Conservation (phyloP, 2,888 invertebrate species). For the Watsonalla binaria region DNA sequence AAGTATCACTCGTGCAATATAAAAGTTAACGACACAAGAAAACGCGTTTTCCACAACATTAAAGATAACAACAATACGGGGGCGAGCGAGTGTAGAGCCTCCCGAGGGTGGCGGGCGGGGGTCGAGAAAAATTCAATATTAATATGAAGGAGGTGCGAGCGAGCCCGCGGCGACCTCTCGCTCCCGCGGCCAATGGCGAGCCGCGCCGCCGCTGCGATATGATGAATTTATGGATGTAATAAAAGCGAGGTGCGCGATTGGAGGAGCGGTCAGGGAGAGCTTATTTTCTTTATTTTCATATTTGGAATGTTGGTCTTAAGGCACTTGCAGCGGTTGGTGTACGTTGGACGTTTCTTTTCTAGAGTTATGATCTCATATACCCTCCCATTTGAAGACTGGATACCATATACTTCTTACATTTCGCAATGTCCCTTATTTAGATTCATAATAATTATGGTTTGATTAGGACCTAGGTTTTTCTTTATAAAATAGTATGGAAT, state of each 20-base stretch:
- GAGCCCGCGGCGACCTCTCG: slow-evolving; percentile 73
- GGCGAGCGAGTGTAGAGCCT: slow-evolving; percentile 77
- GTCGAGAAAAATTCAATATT: slow-evolving; percentile 88
- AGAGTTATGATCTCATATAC: slow-evolving; percentile 23
- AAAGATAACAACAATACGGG: slow-evolving; percentile 80
- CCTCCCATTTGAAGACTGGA: neutral
- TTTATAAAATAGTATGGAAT: too few relatives aligned
- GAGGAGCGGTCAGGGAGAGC: slow-evolving; percentile 76
- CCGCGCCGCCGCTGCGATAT: slow-evolving; percentile 78
- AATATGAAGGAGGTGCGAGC: slow-evolving; percentile 85
- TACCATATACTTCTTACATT: too few relatives aligned
- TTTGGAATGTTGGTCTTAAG: slow-evolving; percentile 69
- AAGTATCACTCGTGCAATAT: slow-evolving; percentile 79
- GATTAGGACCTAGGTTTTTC: too few relatives aligned
- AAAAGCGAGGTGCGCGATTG: slow-evolving; percentile 83
- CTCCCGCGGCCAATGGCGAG: slow-evolving; percentile 78
- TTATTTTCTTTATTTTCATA: slow-evolving; percentile 80
- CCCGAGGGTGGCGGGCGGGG: slow-evolving; percentile 75
- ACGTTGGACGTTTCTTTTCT: slow-evolving; percentile 51
- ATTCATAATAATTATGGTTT: too few relatives aligned
- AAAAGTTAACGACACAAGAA: slow-evolving; percentile 80
- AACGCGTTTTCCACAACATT: slow-evolving; percentile 80
- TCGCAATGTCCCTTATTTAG: too few relatives aligned
- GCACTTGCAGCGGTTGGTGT: slow-evolving; percentile 42
- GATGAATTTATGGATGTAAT: slow-evolving; percentile 92